Conservation (phyloP, 2,797 vertebrate genomes). For the Poecilia wingei region DNA sequence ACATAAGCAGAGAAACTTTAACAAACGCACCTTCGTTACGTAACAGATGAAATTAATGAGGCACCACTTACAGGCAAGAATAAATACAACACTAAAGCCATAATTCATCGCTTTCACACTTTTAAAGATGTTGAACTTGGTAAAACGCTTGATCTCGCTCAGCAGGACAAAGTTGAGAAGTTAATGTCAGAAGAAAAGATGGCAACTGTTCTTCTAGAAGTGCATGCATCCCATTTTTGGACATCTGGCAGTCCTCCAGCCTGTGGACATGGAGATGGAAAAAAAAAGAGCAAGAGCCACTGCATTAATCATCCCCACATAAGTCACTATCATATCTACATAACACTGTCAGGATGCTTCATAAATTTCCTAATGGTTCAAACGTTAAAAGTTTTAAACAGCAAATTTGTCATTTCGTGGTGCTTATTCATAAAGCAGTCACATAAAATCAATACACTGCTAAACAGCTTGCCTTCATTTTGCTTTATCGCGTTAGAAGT, state of each 20-base stretch:
- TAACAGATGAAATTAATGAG: slow-evolving; percentile 16
- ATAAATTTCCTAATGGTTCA: slow-evolving; percentile 19
- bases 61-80: slow-evolving; percentile 20
- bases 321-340: slow-evolving; percentile 18
- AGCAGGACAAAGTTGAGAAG: slow-evolving; percentile 5
- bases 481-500: slow-evolving; percentile 20
- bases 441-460: slow-evolving; percentile 31
- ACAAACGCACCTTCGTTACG: slow-evolving; percentile 11
- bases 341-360: slow-evolving; percentile 19
- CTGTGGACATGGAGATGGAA: slow-evolving; percentile 42
- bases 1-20: slow-evolving; percentile 8
- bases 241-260: slow-evolving; percentile 36
- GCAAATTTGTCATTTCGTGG: slow-evolving; percentile 20
- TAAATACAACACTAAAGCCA: slow-evolving; percentile 23
- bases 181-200: slow-evolving; percentile 15
- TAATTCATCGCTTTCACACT: slow-evolving; percentile 31
- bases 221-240: slow-evolving; percentile 6
- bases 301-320: slow-evolving; percentile 16
- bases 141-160: slow-evolving; percentile 31
- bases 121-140: slow-evolving; percentile 13
- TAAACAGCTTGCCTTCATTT: slow-evolving; percentile 26
- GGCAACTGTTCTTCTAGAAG: slow-evolving; percentile 18
- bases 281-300: slow-evolving; percentile 15
- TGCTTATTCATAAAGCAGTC: slow-evolving; percentile 17
- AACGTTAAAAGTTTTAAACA: slow-evolving; percentile 23